Evolutionary conservation across 1,140 invertebrate species (phyloP).

Genomic region (Aporrectodea caliginosa): DNA sequence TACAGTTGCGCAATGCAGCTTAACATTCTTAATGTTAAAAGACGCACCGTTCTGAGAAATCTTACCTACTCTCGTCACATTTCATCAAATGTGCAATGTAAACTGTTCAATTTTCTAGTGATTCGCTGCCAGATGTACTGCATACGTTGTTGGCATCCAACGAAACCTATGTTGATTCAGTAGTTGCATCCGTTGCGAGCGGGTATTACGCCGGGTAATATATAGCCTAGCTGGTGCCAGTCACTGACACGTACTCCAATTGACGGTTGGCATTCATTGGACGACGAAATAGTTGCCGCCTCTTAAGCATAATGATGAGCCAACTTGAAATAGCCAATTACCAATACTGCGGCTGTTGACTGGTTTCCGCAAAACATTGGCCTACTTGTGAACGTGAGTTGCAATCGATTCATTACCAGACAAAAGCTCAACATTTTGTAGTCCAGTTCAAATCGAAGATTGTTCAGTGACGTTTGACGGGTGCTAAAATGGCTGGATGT

Average conservation of each 20-base stretch:
- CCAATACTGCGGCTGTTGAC: neutral
- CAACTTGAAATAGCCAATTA: neutral
- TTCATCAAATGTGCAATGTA: too few relatives aligned
- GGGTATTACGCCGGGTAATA: too few relatives aligned
- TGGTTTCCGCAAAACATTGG: neutral
- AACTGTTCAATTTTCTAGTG: neutral
- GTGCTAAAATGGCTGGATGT: too few relatives aligned
- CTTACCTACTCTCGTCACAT: too few relatives aligned
- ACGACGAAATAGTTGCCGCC: neutral
- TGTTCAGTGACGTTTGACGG: too few relatives aligned
- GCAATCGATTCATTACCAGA: neutral
- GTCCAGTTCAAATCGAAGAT: too few relatives aligned
- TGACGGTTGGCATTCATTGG: neutral
- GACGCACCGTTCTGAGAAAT: too few relatives aligned
- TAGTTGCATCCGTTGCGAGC: neutral
- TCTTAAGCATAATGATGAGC: neutral
- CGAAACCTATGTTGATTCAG: neutral
- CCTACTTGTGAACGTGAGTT: neutral
- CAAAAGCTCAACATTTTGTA: too few relatives aligned
- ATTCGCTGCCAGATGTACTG: too few relatives aligned
- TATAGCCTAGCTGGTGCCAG: neutral
- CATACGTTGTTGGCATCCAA: neutral
- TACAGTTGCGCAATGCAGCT: too few relatives aligned
- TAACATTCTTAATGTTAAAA: too few relatives aligned
- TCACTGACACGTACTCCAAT: neutral